Base-by-base conservation (phyloP, 2,888 invertebrate species). In the Yponomeuta sedellus region DNA sequence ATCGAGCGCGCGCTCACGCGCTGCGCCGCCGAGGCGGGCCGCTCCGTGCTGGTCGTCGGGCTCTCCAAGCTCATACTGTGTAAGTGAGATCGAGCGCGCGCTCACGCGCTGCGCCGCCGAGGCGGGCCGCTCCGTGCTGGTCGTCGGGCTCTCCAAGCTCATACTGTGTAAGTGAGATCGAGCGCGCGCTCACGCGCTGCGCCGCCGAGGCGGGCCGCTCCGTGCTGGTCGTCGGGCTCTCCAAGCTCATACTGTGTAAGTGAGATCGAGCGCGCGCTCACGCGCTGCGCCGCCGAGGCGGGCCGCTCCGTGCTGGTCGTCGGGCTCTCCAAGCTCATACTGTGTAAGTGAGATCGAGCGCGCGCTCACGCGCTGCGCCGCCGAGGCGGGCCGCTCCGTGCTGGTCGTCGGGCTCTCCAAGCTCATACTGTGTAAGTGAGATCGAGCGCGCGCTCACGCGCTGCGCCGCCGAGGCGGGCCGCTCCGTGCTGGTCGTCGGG, bases 31-130 rank as follows among this genome's bases (percentile, higher is more conserved):
- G 87, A 92, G 19, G 93, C 94, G 57, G 93, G 94, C 73, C 92
- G 94, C 57, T 92, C 94, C 0, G 88, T 95, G 0, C 85, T 97
- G 25, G 85, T 97, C 3, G 94, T 96, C 0, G 95, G 96, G 0
- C 87, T 98, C 28, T 96, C 96, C 73, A 95, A 96, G 71, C 92
- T 98, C 2, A 89, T 99, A 28, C 87, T 97, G 61, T 96, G 96
- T 73, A 92, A 95, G 64, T 96, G 87, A 92, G 12, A 91, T 96
- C 68, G 97, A 98, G 79, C 93, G 95, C 10, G 89, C 92, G 64
- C 95, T 97, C 78, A 93, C 95, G 73, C 91, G 92, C 25, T 92
- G 95, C 3, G 92, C 95, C 22, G 89, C 93, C 0, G 87, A 92
- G 19, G 93, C 94, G 57, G 93, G 94, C 73, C 92, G 94, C 57